A percentile compares a stretch with the other conserved stretches of the same genome.
These are phyloP conservation scores for Merodon equestris DNA, from an alignment of 2,888 invertebrate genomes.

Conservation along the genomic window DNA sequence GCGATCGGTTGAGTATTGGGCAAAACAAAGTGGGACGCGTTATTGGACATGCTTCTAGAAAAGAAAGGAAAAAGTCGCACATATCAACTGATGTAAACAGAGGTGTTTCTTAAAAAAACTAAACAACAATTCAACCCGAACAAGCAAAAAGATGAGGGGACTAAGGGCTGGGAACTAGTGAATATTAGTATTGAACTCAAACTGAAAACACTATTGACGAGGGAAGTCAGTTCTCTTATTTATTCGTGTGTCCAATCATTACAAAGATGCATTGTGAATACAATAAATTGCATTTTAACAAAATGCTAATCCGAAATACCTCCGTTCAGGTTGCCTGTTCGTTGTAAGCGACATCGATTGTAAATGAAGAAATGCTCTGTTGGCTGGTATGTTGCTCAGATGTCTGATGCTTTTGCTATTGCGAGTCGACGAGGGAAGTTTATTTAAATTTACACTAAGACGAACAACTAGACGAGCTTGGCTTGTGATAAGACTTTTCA, in stretches of 20 bases:
- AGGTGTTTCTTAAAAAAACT: not conserved
- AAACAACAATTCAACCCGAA: not conserved
- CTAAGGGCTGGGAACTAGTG: not conserved
- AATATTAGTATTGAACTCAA: not conserved
- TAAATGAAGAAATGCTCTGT: too few species aligned
- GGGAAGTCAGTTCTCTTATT: conserved; percentile 24
- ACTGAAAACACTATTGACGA: conserved; percentile 43
- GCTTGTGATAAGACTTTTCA: conserved; percentile 26
- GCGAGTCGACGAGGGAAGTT: conserved; percentile 5
- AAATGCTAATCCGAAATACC: conserved; percentile 40
- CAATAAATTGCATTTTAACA: conserved; percentile 14
- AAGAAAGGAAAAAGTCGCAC: too few species aligned
- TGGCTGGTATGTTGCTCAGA: too few species aligned
- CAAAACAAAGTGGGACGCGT: conserved; percentile 76
- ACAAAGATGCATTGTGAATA: conserved; percentile 36
- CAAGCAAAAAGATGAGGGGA: conserved; percentile 11
- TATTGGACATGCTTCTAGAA: conserved; percentile 71
- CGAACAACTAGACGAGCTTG: conserved; percentile 26
- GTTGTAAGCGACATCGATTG: too few species aligned
- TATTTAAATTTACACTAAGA: conserved; percentile 19
- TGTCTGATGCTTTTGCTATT: conserved; percentile 12
- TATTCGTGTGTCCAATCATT: conserved; percentile 17
- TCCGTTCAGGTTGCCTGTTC: conserved; percentile 28
- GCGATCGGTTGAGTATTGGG: conserved; percentile 81
- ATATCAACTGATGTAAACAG: not conserved